phyloP scores from a whole-genome alignment of 2,888 invertebrate species.

The Deladenus siricidicola region DNA sequence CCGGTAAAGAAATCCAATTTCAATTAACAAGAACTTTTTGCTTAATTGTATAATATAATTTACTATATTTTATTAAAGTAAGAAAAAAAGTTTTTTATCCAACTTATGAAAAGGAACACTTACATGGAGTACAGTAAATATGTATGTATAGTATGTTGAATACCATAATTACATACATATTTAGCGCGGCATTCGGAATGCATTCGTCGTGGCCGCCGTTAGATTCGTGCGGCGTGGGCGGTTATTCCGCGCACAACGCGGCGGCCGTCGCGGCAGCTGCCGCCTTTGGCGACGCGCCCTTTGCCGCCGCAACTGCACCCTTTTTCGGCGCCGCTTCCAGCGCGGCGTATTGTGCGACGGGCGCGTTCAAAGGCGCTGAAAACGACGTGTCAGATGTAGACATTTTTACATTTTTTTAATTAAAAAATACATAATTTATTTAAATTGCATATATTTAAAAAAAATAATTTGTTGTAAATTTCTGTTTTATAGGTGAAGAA shows the following conservation, averaged over 20 bases:
- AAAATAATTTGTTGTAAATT: neutral
- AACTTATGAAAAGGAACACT: no score
- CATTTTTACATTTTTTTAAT: neutral
- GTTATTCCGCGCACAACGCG: neutral
- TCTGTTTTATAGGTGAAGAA: neutral
- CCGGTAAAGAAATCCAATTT: no score
- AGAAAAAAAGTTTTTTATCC: no score
- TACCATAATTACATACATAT: no score
- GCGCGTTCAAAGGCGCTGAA: neutral
- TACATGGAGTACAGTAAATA: no score
- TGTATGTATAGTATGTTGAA: no score
- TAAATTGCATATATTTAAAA: neutral
- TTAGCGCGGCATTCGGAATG: neutral
- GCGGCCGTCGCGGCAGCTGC: neutral
- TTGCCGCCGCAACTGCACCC: neutral
- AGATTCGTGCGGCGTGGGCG: neutral
- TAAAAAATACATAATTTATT: neutral
- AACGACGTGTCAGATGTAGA: neutral
- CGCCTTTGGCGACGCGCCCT: neutral
- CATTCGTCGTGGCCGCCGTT: neutral
- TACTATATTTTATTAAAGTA: no score
- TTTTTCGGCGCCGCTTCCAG: neutral
- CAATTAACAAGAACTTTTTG: no score
- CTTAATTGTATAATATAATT: no score
- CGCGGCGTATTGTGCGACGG: neutral